phyloP scores from a whole-genome alignment of 2,797 vertebrate species.

The Melanotaenia nigrans region DNA sequence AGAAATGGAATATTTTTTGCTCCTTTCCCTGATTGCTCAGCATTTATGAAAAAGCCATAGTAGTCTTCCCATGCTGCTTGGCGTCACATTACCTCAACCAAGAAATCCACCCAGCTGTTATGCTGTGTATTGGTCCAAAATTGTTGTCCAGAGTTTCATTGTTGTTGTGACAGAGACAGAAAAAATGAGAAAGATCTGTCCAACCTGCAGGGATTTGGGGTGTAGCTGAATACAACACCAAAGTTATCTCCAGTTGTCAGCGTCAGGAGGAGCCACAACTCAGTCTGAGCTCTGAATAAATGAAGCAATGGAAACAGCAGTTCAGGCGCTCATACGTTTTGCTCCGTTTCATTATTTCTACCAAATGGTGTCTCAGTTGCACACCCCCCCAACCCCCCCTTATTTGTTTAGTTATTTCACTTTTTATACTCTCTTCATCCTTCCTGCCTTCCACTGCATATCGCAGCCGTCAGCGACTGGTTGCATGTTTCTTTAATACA shows the following conservation, averaged over 20 bases:
- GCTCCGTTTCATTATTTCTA: constrained; percentile 73
- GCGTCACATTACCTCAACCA: constrained; percentile 29
- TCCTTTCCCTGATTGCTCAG: constrained; percentile 5
- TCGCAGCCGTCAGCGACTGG: constrained; percentile 64
- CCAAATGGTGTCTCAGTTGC: constrained; percentile 43
- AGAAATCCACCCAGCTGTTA: constrained; percentile 20
- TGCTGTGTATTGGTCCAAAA: constrained; percentile 11
- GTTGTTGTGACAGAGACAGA: constrained; percentile 34
- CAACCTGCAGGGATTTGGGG: constrained; percentile 30
- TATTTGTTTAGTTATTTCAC: constrained; percentile 51
- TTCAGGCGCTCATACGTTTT: constrained; percentile 57
- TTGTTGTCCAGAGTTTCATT: constrained; percentile 17
- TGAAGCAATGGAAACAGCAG: constrained; percentile 82
- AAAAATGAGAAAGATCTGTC: constrained; percentile 37
- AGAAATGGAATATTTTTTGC: constrained; percentile 10
- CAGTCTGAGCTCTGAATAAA: constrained; percentile 79
- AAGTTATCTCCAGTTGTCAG: constrained; percentile 59
- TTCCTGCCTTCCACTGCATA: constrained; percentile 32
- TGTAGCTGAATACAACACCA: constrained; percentile 34
- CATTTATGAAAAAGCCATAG: constrained; percentile 20
- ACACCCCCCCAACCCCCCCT: not conserved
- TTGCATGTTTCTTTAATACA: constrained; percentile 75
- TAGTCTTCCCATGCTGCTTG: constrained; percentile 28
- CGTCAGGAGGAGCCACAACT: constrained; percentile 36
- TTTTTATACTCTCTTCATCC: constrained; percentile 44